Evolutionary conservation across 2,888 invertebrate species (phyloP).

Genomic region (Zygothrica quintamaculata): DNA sequence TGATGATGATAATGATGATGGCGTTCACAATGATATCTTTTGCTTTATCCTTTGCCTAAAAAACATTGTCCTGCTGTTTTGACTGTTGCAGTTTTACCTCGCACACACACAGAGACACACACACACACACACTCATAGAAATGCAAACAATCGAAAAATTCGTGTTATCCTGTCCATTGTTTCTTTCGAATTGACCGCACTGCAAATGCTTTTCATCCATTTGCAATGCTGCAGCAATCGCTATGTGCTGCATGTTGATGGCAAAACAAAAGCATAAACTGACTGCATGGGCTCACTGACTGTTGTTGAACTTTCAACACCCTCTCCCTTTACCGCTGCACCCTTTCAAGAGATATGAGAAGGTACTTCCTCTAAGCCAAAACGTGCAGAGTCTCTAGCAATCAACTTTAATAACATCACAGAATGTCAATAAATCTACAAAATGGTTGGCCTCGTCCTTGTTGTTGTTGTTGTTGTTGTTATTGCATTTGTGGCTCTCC

Average conservation of each 20-base stretch:
- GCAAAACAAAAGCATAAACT: slow-evolving; percentile 22
- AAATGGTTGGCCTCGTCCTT: slow-evolving; percentile 61
- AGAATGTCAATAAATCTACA: slow-evolving; percentile 83
- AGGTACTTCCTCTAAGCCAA: slow-evolving; percentile 70
- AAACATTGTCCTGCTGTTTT: too few species aligned
- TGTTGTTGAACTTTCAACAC: background rate
- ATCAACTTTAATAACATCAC: slow-evolving; percentile 82
- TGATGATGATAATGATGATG: too few species aligned
- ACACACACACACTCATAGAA: background rate
- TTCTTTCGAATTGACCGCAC: slow-evolving; percentile 73
- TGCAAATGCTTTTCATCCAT: slow-evolving; percentile 42
- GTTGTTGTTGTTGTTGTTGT: slow-evolving; percentile 24
- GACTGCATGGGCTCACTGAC: slow-evolving; percentile 2
- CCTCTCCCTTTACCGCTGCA: background rate
- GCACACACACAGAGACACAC: slow-evolving; percentile 13
- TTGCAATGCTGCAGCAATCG: slow-evolving; percentile 25
- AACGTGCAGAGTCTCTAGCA: slow-evolving; percentile 76
- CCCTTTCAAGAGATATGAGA: slow-evolving; percentile 13
- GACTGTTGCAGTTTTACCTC: slow-evolving; percentile 37
- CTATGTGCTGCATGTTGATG: slow-evolving; percentile 69
- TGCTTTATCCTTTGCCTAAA: slow-evolving; percentile 22
- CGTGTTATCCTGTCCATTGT: slow-evolving; percentile 61
- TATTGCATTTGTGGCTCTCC: slow-evolving; percentile 11
- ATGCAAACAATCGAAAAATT: slow-evolving; percentile 34
- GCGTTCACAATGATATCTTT: slow-evolving; percentile 33